Base-by-base conservation (phyloP, 2,888 invertebrate genomes). In the Campoletis raptor region DNA sequence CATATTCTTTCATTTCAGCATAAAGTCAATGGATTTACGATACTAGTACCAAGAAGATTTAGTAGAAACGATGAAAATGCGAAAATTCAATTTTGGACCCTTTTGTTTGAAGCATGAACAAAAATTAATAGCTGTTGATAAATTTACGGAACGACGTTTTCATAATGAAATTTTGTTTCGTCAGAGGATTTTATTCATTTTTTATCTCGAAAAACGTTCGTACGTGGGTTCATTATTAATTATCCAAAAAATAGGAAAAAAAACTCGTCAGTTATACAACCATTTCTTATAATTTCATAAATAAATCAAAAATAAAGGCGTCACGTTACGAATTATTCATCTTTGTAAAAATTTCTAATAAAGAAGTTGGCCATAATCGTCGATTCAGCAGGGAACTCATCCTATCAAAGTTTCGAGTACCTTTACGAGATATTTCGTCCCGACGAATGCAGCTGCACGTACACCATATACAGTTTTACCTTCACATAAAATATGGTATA, bases 371-470 rank as follows among this genome's bases (percentile, higher is more conserved):
- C 8, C 10, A 24, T 78, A 76, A 76, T 76, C 66, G 79, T 66
- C 42, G 54, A 70, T 70, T 37, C 66, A 67, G 67, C 42, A 30
- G 30, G 37, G 42, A 79, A 57, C 42, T 54, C 67, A 67, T 78
- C 36, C 45, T 42, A 52, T 57, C 79, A 70, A 42, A 69, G 57
- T 54, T 79, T 79, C 67, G 21, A 52, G 40, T 57, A 79, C 54
- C 52, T 79, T 79, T 69, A 79, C 21, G 67, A 37, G 36, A 24
- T 78, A 52, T 77, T 36, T 15, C 48, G 78, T 52, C 37, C 42
- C 67, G 15, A 78, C 52, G 78, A 67, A 78, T 78, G 78, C 78
- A 67, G 54, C 69, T 57, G 69, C 79, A 79, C 79, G 79, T 79
- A 70, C 54, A 67, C 78, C 78, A 40, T 67, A 79, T 57, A 79